Evolutionary conservation across 2,113 vertebrate species (phyloP), one percentile per base, ranked within the genome.

Genomic region (Raja brachyura): DNA sequence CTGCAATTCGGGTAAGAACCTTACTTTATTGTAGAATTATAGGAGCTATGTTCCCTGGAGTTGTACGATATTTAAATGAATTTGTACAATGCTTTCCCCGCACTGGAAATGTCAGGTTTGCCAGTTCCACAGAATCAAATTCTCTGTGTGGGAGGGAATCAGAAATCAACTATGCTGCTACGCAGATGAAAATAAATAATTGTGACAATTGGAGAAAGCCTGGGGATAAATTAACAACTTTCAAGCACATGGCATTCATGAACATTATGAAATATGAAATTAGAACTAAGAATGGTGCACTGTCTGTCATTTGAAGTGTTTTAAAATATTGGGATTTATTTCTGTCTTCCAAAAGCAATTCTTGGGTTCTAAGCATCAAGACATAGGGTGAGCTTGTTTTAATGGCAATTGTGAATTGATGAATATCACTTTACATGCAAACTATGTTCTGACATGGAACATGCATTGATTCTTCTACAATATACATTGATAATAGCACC

Each of bases 1-100:
- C 99, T 22, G 96, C 98, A 56, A 99, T 99, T 95, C 97, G 99
- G 96, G 99, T 99, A 94, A 97, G 97, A 56, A 63, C 63, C 22
- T 93, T 68, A 22, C 94, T 66, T 93, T 88, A 75, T 10, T 85
- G 10, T 9, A 22, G 5, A 85, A 85, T 22, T 85, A 59, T 54
- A 85, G 20, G 22, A 59, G 59, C 7, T 3, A 8, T 85, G 7
- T 22, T 25, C 78, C 33, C 0, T 85, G 20, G 28, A 59, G 48
- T 25, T 22, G 4, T 56, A 85, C 56, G 48, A 10, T 56, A 20
- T 79, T 59, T 0, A 59, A 85, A 59, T 85, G 20, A 18, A 5
- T 56, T 85, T 56, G 75, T 33, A 3, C 75, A 77, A 33, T 54
- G 22, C 48, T 39, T 83, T 7, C 16, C 18, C 39, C 16, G 77